These are phyloP conservation scores for Pocillopora meandrina DNA, from an alignment of 92 coral and sea anemone genomes.

Conservation along the genomic window DNA sequence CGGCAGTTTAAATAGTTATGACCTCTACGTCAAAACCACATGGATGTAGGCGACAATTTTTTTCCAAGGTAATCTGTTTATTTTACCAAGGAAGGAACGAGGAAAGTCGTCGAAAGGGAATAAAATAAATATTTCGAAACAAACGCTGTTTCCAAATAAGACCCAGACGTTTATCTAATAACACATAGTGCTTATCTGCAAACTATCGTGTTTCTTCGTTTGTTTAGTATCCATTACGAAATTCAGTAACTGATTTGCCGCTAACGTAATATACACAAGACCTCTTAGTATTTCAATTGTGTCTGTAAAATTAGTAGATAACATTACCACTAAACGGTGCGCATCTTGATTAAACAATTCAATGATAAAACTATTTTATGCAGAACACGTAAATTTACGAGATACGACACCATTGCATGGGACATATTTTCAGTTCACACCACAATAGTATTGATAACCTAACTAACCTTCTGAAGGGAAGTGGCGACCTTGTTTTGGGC, in stretches of 20 bases:
- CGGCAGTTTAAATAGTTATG: too few species aligned
- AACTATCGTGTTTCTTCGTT: not conserved
- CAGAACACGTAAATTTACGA: not conserved
- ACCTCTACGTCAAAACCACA: not conserved
- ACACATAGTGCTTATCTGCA: not conserved
- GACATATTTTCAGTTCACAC: not conserved
- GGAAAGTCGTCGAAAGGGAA: not conserved
- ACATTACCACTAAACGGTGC: too few species aligned
- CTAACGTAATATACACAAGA: not conserved
- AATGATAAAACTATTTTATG: not conserved
- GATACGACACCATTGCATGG: too few species aligned
- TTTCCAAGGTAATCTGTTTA: not conserved
- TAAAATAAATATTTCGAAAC: not conserved
- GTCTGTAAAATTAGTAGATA: too few species aligned
- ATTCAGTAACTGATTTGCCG: not conserved
- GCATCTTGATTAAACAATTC: not conserved
- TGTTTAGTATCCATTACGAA: slow-evolving; percentile 4
- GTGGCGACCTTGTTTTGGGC: slow-evolving; percentile 24
- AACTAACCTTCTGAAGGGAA: slow-evolving; percentile 33
- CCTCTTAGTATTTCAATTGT: not conserved
- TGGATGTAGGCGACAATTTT: not conserved
- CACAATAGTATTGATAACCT: not conserved
- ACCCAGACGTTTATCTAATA: not conserved
- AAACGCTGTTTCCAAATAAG: not conserved
- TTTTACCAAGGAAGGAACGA: not conserved